Conservation (phyloP, 2,888 invertebrate species). For the Strigamia maritima region DNA sequence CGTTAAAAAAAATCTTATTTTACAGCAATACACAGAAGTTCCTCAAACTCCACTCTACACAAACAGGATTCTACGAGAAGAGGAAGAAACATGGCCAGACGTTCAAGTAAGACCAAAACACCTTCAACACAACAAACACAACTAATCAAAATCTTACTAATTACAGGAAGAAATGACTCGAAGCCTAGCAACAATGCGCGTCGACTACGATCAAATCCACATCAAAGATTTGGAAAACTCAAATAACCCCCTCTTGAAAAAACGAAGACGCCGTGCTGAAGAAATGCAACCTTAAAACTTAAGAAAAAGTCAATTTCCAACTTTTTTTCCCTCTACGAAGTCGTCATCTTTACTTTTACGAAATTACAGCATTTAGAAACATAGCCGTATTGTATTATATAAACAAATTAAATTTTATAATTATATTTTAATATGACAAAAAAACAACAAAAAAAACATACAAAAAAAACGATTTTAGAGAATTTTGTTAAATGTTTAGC, state of each 20-base stretch:
- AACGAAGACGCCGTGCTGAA: slow-evolving; percentile 57
- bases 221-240: slow-evolving; percentile 89
- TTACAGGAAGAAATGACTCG: slow-evolving; percentile 90
- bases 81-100: slow-evolving; percentile 91
- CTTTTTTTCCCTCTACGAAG: neutral
- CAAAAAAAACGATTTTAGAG: no score
- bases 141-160: slow-evolving; percentile 9
- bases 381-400: neutral
- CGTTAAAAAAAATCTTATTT: slow-evolving; percentile 38
- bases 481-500: neutral
- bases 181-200: slow-evolving; percentile 95
- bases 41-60: slow-evolving; percentile 95
- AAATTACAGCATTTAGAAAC: neutral
- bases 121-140: neutral
- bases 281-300: slow-evolving; percentile 33
- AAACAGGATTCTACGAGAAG: slow-evolving; percentile 80
- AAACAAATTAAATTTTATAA: slow-evolving; percentile 4
- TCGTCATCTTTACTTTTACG: neutral
- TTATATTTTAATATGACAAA: neutral
- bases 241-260: slow-evolving; percentile 86
- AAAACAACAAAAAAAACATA: no score
- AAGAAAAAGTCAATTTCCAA: neutral
- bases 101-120: slow-evolving; percentile 65
- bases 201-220: slow-evolving; percentile 92
- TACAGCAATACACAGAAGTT: slow-evolving; percentile 72